Evolutionary conservation across 2,888 invertebrate species (phyloP), one percentile per base, ranked within the genome.

Genomic region (Cosmorhoe ocellata): DNA sequence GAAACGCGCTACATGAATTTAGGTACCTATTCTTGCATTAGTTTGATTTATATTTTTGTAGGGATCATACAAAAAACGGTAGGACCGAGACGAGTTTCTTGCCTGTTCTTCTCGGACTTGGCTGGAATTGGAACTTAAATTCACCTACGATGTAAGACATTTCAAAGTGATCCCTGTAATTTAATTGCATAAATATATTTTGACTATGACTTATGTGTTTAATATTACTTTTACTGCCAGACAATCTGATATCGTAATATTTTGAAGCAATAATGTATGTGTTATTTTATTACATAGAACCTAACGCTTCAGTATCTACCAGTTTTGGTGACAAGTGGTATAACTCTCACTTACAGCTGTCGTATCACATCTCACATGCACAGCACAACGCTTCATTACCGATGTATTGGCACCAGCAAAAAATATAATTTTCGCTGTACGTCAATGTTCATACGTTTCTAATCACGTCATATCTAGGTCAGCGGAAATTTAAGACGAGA

Each of bases 321-420:
- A 84, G 88, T 88, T 89, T 88, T 77, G 85, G 82, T 81, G 81
- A 84, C 83, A 84, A 79, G 79, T 80, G 77, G 80, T 79, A 76
- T 81, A 86, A 89, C 90, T 90, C 90, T 90, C 90, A 88, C 90
- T 89, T 68, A 76, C 84, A 76, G 79, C 81, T 84, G 86, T 85
- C 87, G 81, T 77, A 73, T 77, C 78, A 72, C 71, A 81, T 83
- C 78, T 81, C 78, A 75, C 73, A 79, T 74, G 78, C 79, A 74
- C 75, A 75, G 78, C 79, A 74, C 75, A 75, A 74, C 79, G 79
- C 77, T 76, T 73, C 76, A 80, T 84, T 84, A 79, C 82, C 75
- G 67, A 84, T 76, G 78, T 84, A 85, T 85, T 85, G 81, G 82
- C 83, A 81, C 68, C 67, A 61, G 79, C 81, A 89, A 90, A 88